phyloP scores from a whole-genome alignment of 1,140 invertebrate genomes.

The Microplitis mediator region DNA sequence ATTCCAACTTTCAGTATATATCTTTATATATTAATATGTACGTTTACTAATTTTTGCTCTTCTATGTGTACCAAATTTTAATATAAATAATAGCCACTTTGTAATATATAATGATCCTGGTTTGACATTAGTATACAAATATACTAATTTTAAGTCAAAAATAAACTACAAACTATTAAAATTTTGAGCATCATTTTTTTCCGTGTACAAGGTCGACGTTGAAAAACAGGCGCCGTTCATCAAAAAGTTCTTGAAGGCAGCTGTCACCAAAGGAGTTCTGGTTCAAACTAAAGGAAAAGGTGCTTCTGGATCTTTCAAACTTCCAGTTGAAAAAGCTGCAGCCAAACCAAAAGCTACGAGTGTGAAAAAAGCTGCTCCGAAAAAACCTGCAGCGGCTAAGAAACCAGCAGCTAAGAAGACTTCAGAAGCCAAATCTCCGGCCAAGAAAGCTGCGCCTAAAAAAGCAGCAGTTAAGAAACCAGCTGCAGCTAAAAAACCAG shows the following conservation, averaged over 20 bases:
- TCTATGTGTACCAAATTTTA: no score
- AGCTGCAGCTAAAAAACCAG: not conserved
- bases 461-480: not conserved
- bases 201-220: conserved; percentile 59
- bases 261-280: conserved; percentile 63
- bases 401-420: not conserved
- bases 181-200: no score
- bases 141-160: no score
- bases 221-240: conserved; percentile 67
- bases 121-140: no score
- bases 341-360: not conserved
- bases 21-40: no score
- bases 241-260: conserved; percentile 66
- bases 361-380: not conserved
- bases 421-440: not conserved
- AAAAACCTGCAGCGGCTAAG: not conserved
- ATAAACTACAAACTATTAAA: no score
- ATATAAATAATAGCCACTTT: no score
- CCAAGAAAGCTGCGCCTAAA: not conserved
- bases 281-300: conserved; percentile 62
- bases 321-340: not conserved
- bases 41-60: no score
- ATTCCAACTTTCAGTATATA: no score
- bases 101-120: no score
- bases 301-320: conserved; percentile 20